Evolutionary conservation across 2,113 vertebrate species (phyloP), one percentile per base, ranked within the genome.

Genomic region (Passerina amoena): DNA sequence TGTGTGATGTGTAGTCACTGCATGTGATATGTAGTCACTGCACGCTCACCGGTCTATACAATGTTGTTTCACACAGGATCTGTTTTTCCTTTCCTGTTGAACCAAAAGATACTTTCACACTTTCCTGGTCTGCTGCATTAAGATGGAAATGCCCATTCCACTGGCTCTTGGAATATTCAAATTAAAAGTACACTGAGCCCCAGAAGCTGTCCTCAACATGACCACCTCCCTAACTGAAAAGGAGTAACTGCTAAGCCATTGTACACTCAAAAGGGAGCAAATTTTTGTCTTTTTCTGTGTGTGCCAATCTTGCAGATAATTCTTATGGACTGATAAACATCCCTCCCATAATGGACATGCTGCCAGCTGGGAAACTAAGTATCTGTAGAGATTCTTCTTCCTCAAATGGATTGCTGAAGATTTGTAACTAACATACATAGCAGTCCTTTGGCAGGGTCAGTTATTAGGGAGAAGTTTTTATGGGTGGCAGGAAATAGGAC

Each of bases 301-400:
- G 13, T 80, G n/a, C 27, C 38, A 83, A 45, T 4, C 10, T 54
- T 3, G 2, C 5, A 42, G 27, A 9, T 5, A 82, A 85, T 30
- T 64, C 45, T 37, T 27, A 42, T 5, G 25, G 16, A 42, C 23
- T 44, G 30, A 59, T 12, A 54, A 65, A 66, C 0, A 0, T 75
- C 23, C 10, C 56, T 84, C 8, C 6, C 17, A 8, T 30, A 50
- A 23, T 0, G 1, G 23, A 69, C 9, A 5, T 57, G 3, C 13
- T 83, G 14, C 20, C 28, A 73, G 15, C 3, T 20, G 31, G 24
- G 40, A 88, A 94, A 93, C 66, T 33, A 73, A 54, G 5, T 47
- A 63, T 56, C 17, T 30, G 33, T 31, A 66, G 15, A 65, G 23
- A n/a, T 9, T n/a, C 24, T 75, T 65, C 40, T 79, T 90, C 30